Evolutionary conservation across 2,888 invertebrate genomes (phyloP).

Genomic region (Leptinotarsa juncta): DNA sequence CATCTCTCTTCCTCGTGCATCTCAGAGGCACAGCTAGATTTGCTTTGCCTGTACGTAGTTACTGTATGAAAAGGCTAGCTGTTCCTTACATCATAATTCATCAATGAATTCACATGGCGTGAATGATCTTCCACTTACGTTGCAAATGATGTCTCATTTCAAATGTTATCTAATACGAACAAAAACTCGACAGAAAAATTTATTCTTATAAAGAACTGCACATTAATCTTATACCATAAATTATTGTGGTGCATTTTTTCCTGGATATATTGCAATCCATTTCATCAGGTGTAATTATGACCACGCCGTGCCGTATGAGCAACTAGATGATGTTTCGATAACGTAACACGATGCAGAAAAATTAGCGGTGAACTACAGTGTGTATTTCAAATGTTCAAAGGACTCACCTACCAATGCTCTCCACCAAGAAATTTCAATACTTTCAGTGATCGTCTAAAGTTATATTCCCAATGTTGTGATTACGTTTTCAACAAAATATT

Average conservation of each 20-base stretch:
- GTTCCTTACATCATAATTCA: neutral
- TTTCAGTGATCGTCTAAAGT: no score
- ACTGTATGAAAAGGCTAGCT: neutral
- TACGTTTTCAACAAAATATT: no score
- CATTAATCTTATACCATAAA: neutral
- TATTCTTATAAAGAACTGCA: neutral
- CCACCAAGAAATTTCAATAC: no score
- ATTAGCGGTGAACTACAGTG: no score
- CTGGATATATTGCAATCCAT: neutral
- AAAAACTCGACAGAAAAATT: constrained; percentile 1
- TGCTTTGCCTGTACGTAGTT: no score
- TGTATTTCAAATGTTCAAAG: no score
- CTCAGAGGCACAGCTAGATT: no score
- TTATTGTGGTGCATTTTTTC: neutral
- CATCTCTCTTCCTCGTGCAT: no score
- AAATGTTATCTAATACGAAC: neutral
- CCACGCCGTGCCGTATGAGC: neutral
- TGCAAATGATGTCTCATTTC: constrained; percentile 3
- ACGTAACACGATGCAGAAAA: no score
- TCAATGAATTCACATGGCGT: neutral
- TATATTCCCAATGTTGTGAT: no score
- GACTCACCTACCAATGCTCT: no score
- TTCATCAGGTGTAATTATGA: neutral
- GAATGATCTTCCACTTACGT: neutral
- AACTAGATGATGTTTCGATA: neutral